Base-by-base conservation (phyloP, 2,113 vertebrate species). In the Tragelaphus scriptus region DNA sequence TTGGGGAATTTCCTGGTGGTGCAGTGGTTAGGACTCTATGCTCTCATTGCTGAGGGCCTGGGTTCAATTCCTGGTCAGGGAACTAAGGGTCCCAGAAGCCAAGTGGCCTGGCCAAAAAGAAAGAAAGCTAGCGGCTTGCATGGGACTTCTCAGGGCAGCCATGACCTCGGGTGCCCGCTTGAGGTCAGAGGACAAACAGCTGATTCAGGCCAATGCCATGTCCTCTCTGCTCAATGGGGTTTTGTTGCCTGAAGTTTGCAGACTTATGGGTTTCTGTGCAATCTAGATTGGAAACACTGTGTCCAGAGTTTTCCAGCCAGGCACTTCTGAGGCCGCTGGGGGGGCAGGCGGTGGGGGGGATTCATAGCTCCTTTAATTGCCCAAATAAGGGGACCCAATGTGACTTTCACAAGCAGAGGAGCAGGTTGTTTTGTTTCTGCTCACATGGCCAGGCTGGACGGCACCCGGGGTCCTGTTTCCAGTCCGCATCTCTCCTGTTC, bases 381-480 rank as follows among this genome's bases (percentile, higher is more conserved):
- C 94, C 92, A 88, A 94, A 95, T 94, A 95, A 96, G 82, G 82
- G 90, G 79, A 25, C 47, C 51, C 88, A n/a, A 2, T 7, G 56
- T 44, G 88, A 53, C 25, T 17, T 36, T 28, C 7, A 5, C 0
- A 32, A 71, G 56, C 44, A 21, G 0, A 2, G 65, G 23, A 87
- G 68, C 71, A 25, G n/a, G 59, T 56, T 44, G 61, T 65, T 95
- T 77, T 58, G 11, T 68, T 53, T 82, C 88, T 63, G 56, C 55
- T 58, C 40, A 51, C 6, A 6, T 0, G 55, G 82, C 63, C 90
- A 40, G 92, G 84, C 91, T 44, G 26, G 12, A 26, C 26, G 28
- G 51, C 23, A 6, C 15, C 17, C 1, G 0, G 30, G 23, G 16
- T 44, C 28, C 3, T 3, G 14, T 14, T 40, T 23, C 81, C 15